Base-by-base conservation (phyloP, 2,113 vertebrate genomes). In the Poecilia latipinna region DNA sequence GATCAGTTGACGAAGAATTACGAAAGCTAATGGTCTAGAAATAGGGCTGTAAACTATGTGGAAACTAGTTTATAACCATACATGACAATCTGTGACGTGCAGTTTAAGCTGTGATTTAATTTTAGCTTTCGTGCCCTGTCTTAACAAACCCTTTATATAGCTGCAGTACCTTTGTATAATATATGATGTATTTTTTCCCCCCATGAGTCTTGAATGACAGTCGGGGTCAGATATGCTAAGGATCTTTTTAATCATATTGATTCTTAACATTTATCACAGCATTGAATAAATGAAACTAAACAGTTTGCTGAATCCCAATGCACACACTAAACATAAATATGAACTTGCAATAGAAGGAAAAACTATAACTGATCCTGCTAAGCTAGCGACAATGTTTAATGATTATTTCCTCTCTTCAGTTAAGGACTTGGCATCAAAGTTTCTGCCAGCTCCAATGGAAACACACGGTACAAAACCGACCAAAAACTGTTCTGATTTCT, bases 41-140 rank as follows among this genome's bases (percentile, higher is more conserved):
- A 33, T 3, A 1, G 51, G 19, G 15, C 67, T 1, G 28, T 79
- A 6, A 17, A 32, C 12, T 26, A 3, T 12, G n/a, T 65, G 15
- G 24, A 4, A 57, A 51, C 33, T 54, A 15, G 44, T 13, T 26
- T 26, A 7, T 6, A 22, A 24, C 32, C 0, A 5, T 15, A 0
- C 24, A 33, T 24, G 22, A n/a, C 7, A 48, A 74, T 33, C 35
- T 73, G 51, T 76, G 63, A 78, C 61, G 28, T 68, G 37, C 28
- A 68, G 44, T 44, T 63, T 31, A 75, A 61, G 44, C 37, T 44
- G 22, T 33, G 57, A 39, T 63, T 63, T 42, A 62, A 31, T 31
- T 17, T 31, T 62, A 57, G 51, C 51, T 57, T 57, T 57, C 24
- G 24, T 57, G 44, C 44, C 5, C 13, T 17, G 44, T 17, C 4